Percentiles rank a stretch among this genome's conserved stretches.
These are phyloP conservation scores for Orientallactaga sibirica DNA, from an alignment of 2,797 vertebrate genomes.

Conservation along the genomic window DNA sequence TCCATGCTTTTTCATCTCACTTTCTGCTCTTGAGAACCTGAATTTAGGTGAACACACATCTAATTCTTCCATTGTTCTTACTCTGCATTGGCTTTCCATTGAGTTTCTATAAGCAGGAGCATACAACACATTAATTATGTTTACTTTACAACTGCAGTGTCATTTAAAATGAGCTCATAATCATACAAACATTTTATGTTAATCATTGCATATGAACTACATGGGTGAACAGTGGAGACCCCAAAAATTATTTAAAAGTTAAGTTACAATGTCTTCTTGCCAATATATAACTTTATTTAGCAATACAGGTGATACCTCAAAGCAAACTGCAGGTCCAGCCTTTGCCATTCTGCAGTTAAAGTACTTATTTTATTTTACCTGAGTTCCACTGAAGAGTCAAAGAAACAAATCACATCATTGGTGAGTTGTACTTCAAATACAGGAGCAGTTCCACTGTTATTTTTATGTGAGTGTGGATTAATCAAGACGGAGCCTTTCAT, in stretches of 20 bases:
- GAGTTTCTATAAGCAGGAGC: constrained; percentile 88
- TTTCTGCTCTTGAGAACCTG: constrained; percentile 90
- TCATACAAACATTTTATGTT: constrained; percentile 22
- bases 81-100: constrained; percentile 90
- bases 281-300: background rate
- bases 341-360: background rate
- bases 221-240: background rate
- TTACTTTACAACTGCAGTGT: constrained; percentile 8
- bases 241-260: background rate
- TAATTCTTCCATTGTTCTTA: constrained; percentile 91
- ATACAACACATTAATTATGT: constrained; percentile 25
- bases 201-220: background rate
- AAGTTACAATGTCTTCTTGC: constrained; percentile 1
- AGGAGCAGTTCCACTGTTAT: constrained; percentile 83
- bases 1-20: constrained; percentile 89
- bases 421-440: constrained; percentile 92
- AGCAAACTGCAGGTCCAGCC: background rate
- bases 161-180: constrained; percentile 25
- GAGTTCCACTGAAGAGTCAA: constrained; percentile 92
- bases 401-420: constrained; percentile 93
- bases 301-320: background rate
- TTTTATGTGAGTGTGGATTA: constrained; percentile 89
- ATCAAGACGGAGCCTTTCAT: constrained; percentile 96
- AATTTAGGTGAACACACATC: constrained; percentile 95
- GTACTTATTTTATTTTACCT: constrained; percentile 88